Evolutionary conservation across 2,113 vertebrate species (phyloP), one percentile per base, ranked within the genome.

Genomic region (Phaethornis superciliosus): DNA sequence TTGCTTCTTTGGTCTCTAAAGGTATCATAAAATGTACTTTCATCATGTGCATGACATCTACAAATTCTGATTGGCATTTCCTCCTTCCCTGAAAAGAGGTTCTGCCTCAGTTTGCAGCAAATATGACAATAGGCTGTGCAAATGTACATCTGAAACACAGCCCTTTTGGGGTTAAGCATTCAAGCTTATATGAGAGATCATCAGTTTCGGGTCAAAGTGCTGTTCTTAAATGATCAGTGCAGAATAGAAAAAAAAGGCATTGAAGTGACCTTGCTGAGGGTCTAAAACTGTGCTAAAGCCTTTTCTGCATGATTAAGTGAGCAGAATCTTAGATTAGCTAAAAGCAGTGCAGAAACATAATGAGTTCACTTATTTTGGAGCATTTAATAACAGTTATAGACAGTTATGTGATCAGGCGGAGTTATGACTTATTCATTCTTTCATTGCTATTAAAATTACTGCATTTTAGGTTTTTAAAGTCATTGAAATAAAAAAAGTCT

Each of bases 341-440:
- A 98, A 98, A 98, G 98, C 98, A 98, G 97, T 97, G 97, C 97
- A 97, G 97, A 98, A 98, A 98, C 97, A 98, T 98, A 98, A 98
- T 98, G 98, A 98, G 98, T 98, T 98, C 97, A 98, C 97, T 98
- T 98, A 98, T 98, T 98, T 98, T 98, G 97, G 96, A 98, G 97
- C 98, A 98, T 98, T 98, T 98, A 98, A 98, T 98, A 98, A 98
- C 98, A 98, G 98, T 98, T 98, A 98, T 98, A 98, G 98, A 98
- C 98, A 98, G 98, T 98, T 98, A 98, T 98, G 98, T 98, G 98
- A 98, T 98, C 98, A 98, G 98, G 98, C 97, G 98, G 98, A 98
- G 98, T 98, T 98, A 98, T 98, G 98, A 98, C 97, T 98, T 98
- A 98, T 98, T 98, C 98, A 98, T 98, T 98, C 98, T 98, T 98